Evolutionary conservation across 2,113 vertebrate species (phyloP), one percentile per base, ranked within the genome.

Genomic region (Nerophis ophidion): DNA sequence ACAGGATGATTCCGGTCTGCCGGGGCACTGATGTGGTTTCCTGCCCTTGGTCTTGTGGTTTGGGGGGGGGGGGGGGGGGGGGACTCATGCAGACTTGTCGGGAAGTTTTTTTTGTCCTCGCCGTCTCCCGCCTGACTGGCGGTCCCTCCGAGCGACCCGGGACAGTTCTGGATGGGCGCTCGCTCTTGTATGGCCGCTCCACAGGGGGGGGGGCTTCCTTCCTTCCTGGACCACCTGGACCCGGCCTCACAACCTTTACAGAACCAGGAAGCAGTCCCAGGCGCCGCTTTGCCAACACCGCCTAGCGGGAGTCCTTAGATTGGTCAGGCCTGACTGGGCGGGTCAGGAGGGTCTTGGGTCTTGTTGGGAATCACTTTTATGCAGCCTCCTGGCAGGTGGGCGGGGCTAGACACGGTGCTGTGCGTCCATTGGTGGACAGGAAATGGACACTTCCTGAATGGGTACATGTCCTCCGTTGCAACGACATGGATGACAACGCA

Each of bases 81-180:
- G 2, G 10, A 12, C 40, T 11, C 40, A 12, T 44, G 40, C 16
- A 17, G 11, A 56, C 54, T 53, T 53, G 34, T 10, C 17, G 48
- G 48, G 34, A 15, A n/a, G 51, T 36, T 36, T 53, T 36, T 52
- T 13, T 54, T 6, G 4, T 6, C 3, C 36, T 36, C 42, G n/a
- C 38, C 35, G 52, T 17, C 35, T 8, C 51, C 40, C 12, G 40
- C 40, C 40, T 44, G 40, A 9, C 40, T 44, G 40, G 10, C 26
- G 49, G 17, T 17, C 49, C 33, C 57, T 33, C 33, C 17, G 46
- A 35, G 15, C 3, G 45, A 48, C 15, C 57, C 45, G 64, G 79
- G 73, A 62, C 71, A 57, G 81, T 87, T 89, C 84, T 84, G 84
- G 81, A 71, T 81, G 84, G 81, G 44, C 73, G 86, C 86, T 66